These are phyloP conservation scores for Pteropus alecto DNA, from an alignment of 2,113 vertebrate species.

Conservation along the genomic window DNA sequence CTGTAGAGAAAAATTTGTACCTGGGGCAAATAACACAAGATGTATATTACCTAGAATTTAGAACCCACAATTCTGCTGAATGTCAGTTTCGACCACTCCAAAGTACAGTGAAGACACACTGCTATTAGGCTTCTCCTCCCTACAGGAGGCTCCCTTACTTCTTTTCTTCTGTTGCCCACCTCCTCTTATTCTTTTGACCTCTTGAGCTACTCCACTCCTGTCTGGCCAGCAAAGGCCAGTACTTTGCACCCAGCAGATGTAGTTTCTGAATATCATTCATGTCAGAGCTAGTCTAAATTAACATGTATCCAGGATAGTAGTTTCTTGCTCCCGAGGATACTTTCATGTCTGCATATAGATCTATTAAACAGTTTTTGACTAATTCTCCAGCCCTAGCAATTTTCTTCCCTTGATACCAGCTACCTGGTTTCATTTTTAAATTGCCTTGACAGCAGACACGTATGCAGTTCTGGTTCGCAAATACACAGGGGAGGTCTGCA, in stretches of 20 bases:
- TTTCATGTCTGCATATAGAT: background rate
- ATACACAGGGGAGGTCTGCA: background rate
- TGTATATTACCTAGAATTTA: background rate
- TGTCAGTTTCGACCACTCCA: background rate
- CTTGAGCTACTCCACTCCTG: background rate
- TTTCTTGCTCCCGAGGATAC: background rate
- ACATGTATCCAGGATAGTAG: background rate
- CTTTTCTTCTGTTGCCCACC: background rate
- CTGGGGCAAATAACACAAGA: background rate
- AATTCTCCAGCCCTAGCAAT: background rate
- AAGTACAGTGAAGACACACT: background rate
- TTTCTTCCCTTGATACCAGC: background rate
- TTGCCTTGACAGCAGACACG: background rate
- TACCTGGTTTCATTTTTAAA: background rate
- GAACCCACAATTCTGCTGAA: background rate
- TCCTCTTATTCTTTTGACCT: background rate
- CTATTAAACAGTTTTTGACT: background rate
- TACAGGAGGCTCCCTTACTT: background rate
- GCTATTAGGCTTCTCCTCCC: background rate
- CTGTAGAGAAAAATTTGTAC: background rate
- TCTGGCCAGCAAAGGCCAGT: slow-evolving; percentile 1
- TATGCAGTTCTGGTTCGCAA: background rate
- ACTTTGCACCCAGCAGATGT: background rate
- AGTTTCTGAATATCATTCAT: slow-evolving; percentile 24
- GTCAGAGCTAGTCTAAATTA: slow-evolving; percentile 11